Conservation (phyloP, 1,140 invertebrate species). For the Heliconius hermathena region DNA sequence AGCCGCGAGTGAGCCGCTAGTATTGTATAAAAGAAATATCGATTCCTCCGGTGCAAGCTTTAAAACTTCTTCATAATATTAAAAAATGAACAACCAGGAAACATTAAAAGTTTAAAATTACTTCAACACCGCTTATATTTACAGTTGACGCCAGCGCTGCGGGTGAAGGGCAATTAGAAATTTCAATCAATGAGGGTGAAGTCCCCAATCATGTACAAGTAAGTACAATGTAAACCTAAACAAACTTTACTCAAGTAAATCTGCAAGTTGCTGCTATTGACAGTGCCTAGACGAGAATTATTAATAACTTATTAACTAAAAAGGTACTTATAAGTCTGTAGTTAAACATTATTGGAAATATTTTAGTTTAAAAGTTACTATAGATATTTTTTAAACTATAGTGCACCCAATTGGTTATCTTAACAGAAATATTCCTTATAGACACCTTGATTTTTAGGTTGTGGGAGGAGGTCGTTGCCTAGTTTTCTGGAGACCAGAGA, state of each 20-base stretch:
- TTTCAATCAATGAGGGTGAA: conserved; percentile 98
- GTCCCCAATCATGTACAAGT: conserved; percentile 96
- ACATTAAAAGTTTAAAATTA: conserved; percentile 1
- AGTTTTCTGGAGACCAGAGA: conserved; percentile 97
- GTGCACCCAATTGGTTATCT: background rate
- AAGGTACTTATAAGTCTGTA: background rate
- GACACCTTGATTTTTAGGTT: conserved; percentile 54
- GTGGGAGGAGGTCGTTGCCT: conserved; percentile 96
- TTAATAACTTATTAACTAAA: conserved; percentile 37
- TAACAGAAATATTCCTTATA: background rate
- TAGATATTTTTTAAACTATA: background rate
- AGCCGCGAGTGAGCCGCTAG: no score
- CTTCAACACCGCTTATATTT: conserved; percentile 48
- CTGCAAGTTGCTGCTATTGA: conserved; percentile 36
- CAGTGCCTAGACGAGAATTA: conserved; percentile 40
- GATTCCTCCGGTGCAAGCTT: background rate
- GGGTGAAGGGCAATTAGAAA: conserved; percentile 98
- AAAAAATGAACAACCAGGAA: background rate
- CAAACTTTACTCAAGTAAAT: conserved; percentile 36
- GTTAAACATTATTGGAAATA: background rate
- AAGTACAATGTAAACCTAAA: conserved; percentile 49
- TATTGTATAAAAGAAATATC: background rate
- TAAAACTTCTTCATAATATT: background rate
- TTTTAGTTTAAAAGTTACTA: background rate
- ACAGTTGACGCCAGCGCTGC: conserved; percentile 97